Evolutionary conservation across 30 jellyfish, hydroid and myxozoan genomes (phyloP), one percentile per base, ranked within the genome.

Genomic region (Clytia hemisphaerica): DNA sequence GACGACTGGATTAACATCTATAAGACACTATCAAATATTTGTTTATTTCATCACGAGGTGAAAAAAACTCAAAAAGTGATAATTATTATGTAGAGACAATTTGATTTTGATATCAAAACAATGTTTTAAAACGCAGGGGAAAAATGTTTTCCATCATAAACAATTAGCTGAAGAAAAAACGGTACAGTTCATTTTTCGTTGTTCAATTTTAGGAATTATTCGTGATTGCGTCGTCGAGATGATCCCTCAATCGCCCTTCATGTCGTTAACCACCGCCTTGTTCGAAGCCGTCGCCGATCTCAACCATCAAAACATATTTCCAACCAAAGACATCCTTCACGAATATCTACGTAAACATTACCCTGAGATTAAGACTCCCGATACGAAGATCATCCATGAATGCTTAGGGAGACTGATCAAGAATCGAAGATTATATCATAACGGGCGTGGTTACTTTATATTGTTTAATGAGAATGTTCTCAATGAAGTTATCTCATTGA

Each of bases 371-470:
- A 65, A 65, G 31, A 60, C 76, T 19, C 96, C 96, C 3, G 59
- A 79, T 3, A 71, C 49, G 36, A 83, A 65, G 9, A 67, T 64
- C 14, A 78, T 85, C 37, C 93, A 77, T 32, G 79, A 58, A 16
- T 85, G 96, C 69, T 45, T 85, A 1, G 83, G 93, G 4, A 72
- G 47, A 48, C 84, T 87, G 36, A 66, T 87, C 24, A 72, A 80
- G 49, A 75, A 79, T 25, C 45, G 92, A 45, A 67, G 79, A 33
- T 71, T 79, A 21, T 78, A 76, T 47, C 92, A 78, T 22, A 84
- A 87, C 63, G 96, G 93, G 45, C 76, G 86, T 2, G 96, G 96
- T 2, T 87, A 87, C 50, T 37, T 81, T 28, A 94, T 92, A 2
- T 54, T 78, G 9, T 40, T 60, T 35, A 92, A 87, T 51, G 76